Base-by-base conservation (phyloP, 2,113 vertebrate species). In the Saccopteryx bilineata region DNA sequence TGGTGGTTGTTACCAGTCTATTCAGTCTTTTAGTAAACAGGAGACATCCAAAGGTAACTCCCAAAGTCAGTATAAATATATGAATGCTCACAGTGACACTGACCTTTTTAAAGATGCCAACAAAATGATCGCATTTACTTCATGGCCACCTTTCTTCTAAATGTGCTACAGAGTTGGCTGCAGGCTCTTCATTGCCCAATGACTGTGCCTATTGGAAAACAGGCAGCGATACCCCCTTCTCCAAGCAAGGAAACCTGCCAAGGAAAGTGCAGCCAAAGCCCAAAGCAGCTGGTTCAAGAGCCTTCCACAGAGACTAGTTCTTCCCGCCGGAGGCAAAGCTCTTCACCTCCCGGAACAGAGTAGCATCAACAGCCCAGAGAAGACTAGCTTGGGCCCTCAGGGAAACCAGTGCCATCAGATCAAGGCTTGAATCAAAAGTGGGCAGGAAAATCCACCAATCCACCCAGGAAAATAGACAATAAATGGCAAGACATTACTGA, bases 21-120 rank as follows among this genome's bases (percentile, higher is more conserved):
- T 48, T 69, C 14, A 26, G n/a, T 18, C 21, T 63, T 63, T 60
- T 19, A 12, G 21, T 56, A 56, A 71, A 52, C 5, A 46, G 61
- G 46, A 9, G 21, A 5, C 69, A 28, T 24, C 46, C 18, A 28
- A 72, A 79, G 58, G 13, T 18, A 81, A 66, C 13, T 92, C 28
- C 21, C 52, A 72, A 88, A 85, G 13, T 87, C 26, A 63, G 28
- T 5, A 54, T 19, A 97, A 95, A 82, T 31, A 9, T 56, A 90
- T 48, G 61, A 95, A 92, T 14, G 33, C 8, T 91, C 48, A 66
- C 56, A 8, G 60, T 46, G 85, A 75, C 89, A 83, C 11, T 9
- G 0, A 72, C 8, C 24, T 72, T 48, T 79, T 48, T 11, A 4
- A 66, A 83, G 58, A 39, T 46, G 48, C 65, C 52, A 81, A 33